Evolutionary conservation across 1,140 invertebrate genomes (phyloP).

Genomic region (Triops longicaudatus): DNA sequence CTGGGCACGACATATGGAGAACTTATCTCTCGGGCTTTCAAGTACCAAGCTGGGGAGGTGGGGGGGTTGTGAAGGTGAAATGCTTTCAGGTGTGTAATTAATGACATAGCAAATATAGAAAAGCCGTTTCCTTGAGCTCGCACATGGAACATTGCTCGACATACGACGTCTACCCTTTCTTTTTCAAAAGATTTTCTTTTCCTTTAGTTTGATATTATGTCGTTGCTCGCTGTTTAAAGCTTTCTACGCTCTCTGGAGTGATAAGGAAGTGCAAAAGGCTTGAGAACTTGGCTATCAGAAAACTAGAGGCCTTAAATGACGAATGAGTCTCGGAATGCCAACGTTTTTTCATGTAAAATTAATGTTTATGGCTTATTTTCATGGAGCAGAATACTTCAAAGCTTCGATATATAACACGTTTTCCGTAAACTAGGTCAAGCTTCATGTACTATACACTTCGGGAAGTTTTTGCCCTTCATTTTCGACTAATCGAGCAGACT

Average conservation of each 20-base stretch:
- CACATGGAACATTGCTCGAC: neutral
- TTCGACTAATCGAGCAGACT: no score
- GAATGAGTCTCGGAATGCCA: no score
- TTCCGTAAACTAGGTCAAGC: no score
- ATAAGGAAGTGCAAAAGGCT: no score
- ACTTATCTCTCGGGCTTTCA: neutral
- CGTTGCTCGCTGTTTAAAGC: neutral
- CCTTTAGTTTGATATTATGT: neutral
- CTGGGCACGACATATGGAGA: neutral
- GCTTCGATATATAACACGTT: no score
- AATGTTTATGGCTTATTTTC: no score
- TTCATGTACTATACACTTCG: no score
- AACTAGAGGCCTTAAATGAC: no score
- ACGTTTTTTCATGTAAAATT: no score
- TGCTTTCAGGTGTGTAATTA: neutral
- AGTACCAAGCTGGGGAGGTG: neutral
- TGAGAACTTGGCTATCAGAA: no score
- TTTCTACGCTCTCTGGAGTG: neutral
- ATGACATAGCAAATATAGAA: constrained; percentile 4
- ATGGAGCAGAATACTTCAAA: no score
- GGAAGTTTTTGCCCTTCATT: no score
- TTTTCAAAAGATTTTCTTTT: neutral
- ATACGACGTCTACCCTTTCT: neutral
- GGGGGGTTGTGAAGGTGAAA: neutral
- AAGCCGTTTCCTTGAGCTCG: neutral